These are phyloP conservation scores for Pseudonaja textilis DNA, from an alignment of 2,113 vertebrate genomes.

Conservation along the genomic window DNA sequence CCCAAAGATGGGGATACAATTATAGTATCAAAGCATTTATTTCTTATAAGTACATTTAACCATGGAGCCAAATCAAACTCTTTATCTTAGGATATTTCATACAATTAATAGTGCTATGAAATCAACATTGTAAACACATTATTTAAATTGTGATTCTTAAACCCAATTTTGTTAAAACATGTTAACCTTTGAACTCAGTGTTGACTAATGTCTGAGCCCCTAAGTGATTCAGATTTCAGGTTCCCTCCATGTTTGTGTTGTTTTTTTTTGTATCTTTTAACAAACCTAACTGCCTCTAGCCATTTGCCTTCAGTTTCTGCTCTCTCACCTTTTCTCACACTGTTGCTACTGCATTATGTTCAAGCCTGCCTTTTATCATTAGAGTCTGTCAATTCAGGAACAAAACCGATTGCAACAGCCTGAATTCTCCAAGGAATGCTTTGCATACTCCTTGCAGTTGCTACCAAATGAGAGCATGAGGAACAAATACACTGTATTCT, in stretches of 20 bases:
- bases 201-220: constrained; percentile 63
- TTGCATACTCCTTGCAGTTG: constrained; percentile 1
- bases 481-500: constrained; percentile 26
- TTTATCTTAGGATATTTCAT: constrained; percentile 48
- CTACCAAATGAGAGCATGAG: neutral
- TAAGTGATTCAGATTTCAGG: constrained; percentile 60
- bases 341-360: constrained; percentile 45
- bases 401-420: constrained; percentile 42
- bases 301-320: constrained; percentile 53
- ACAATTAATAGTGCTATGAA: neutral
- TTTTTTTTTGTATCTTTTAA: constrained; percentile 24
- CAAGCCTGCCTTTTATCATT: constrained; percentile 40
- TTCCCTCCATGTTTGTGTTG: constrained; percentile 5
- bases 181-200: constrained; percentile 46
- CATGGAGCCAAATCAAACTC: neutral
- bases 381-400: constrained; percentile 14
- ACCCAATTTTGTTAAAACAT: constrained; percentile 55
- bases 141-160: constrained; percentile 59
- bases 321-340: constrained; percentile 66
- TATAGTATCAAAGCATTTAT: constrained; percentile 7
- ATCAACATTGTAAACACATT: constrained; percentile 64
- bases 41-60: neutral
- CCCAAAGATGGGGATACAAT: constrained; percentile 33
- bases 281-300: constrained; percentile 68
- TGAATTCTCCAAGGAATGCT: constrained; percentile 17